These are phyloP conservation scores for Apogon talboti DNA, from an alignment of 2,797 vertebrate genomes.

Conservation along the genomic window DNA sequence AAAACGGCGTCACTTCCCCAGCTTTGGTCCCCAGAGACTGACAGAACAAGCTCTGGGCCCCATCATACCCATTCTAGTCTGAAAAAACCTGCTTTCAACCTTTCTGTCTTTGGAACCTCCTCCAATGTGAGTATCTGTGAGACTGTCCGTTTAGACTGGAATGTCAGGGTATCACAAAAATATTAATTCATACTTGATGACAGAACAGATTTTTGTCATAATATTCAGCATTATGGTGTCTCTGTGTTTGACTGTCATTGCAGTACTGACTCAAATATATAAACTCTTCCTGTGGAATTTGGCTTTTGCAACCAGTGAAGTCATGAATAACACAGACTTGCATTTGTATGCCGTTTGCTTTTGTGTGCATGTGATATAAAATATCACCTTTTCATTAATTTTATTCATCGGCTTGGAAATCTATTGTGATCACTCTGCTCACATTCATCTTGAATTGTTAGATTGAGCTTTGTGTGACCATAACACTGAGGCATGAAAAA, in stretches of 20 bases:
- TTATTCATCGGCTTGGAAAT: too few relatives aligned
- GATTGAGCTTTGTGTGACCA: too few relatives aligned
- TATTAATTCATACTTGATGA: not conserved
- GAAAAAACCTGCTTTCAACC: slow-evolving; percentile 96
- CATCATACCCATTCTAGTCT: slow-evolving; percentile 88
- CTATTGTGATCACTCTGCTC: too few relatives aligned
- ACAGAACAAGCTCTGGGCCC: slow-evolving; percentile 87
- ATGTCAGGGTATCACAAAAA: not conserved
- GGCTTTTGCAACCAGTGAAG: not conserved
- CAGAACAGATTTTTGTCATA: not conserved
- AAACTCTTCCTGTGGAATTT: slow-evolving; percentile 10
- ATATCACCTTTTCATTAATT: too few relatives aligned
- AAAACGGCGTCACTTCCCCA: slow-evolving; percentile 89
- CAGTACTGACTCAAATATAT: slow-evolving; percentile 24
- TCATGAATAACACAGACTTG: not conserved
- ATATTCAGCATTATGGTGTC: not conserved
- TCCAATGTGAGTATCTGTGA: slow-evolving; percentile 77
- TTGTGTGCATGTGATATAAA: not conserved
- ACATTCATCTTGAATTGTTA: too few relatives aligned
- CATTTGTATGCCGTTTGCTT: not conserved
- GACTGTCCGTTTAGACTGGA: not conserved
- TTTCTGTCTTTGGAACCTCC: slow-evolving; percentile 92
- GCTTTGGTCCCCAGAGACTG: slow-evolving; percentile 93
- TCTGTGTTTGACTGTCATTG: slow-evolving; percentile 9
- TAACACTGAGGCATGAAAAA: too few relatives aligned